Base-by-base conservation (phyloP, 2,797 vertebrate genomes). In the Mormyrus hasselquistii region DNA sequence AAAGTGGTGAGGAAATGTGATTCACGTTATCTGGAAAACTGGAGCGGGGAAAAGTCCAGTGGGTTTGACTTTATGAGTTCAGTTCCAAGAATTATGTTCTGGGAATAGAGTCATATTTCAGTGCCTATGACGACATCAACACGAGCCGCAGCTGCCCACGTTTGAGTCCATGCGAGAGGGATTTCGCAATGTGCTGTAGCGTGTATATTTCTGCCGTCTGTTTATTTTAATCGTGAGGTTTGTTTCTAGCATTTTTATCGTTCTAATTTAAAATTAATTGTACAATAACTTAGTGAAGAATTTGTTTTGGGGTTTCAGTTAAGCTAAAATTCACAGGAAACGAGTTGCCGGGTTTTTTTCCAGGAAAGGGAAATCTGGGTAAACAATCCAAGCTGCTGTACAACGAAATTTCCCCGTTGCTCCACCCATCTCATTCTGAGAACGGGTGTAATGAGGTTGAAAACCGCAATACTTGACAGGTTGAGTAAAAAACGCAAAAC, bases 1-100 rank as follows among this genome's bases (percentile, higher is more conserved):
- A 69, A 49, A 49, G 53, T 38, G 85, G 22, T 41, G n/a, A 59
- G 41, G 87, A 88, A 82, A 76, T 41, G 47, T 53, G 41, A 65
- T 69, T 69, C 59, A 76, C 62, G 59, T 41, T 52, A 49, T 73
- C 25, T 73, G 59, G 44, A 49, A 53, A 47, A 88, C 19, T 8
- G 29, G 59, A 41, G 38, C 38, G 57, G 38, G 34, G 41, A 65
- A 62, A 88, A 50, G 44, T 38, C 69, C 91, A 89, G 92, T 92
- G 93, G 93, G 93, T 94, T 95, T 89, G 94, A 93, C 94, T 95
- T 94, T 94, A 94, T 93, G 94, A 92, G 93, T 94, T 94, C 91
- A 92, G 94, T 96, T 96, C 96, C 94, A 95, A 94, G 96, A 96
- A 96, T 92, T 93, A 93, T 93, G 94, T 96, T 96, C 96, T 95